Evolutionary conservation across 2,888 invertebrate species (phyloP).

Genomic region (Morpho achilles): DNA sequence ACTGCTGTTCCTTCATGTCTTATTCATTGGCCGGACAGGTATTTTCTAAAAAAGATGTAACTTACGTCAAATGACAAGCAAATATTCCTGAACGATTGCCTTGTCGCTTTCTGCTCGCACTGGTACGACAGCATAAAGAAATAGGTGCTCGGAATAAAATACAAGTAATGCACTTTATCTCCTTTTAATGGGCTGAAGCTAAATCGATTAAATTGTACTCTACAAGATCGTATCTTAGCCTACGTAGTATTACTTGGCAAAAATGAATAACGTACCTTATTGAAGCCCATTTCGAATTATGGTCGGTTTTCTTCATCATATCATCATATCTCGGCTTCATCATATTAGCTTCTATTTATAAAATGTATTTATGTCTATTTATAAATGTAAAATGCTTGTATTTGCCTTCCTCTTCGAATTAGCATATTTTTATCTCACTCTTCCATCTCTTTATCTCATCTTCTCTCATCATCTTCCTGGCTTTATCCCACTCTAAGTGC

Average conservation of each 20-base stretch:
- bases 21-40: constrained; percentile 12
- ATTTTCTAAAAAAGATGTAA: constrained; percentile 21
- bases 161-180: constrained; percentile 20
- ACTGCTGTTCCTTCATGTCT: constrained; percentile 7
- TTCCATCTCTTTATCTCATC: too few relatives aligned
- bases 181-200: constrained; percentile 22
- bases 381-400: too few relatives aligned
- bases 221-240: constrained; percentile 16
- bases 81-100: constrained; percentile 25
- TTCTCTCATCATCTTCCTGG: too few relatives aligned
- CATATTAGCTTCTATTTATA: background rate
- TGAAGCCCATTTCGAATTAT: constrained; percentile 8
- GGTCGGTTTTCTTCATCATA: constrained; percentile 1
- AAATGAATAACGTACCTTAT: constrained; percentile 12
- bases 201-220: constrained; percentile 22
- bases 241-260: constrained; percentile 13
- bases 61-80: constrained; percentile 26
- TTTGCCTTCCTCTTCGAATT: too few relatives aligned
- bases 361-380: too few relatives aligned
- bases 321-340: too few relatives aligned
- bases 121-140: constrained; percentile 22
- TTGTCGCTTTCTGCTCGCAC: constrained; percentile 21
- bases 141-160: constrained; percentile 17
- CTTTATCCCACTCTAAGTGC: too few relatives aligned
- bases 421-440: too few relatives aligned